Base-by-base conservation (phyloP, 2,113 vertebrate species). In the Cygnus atratus region DNA sequence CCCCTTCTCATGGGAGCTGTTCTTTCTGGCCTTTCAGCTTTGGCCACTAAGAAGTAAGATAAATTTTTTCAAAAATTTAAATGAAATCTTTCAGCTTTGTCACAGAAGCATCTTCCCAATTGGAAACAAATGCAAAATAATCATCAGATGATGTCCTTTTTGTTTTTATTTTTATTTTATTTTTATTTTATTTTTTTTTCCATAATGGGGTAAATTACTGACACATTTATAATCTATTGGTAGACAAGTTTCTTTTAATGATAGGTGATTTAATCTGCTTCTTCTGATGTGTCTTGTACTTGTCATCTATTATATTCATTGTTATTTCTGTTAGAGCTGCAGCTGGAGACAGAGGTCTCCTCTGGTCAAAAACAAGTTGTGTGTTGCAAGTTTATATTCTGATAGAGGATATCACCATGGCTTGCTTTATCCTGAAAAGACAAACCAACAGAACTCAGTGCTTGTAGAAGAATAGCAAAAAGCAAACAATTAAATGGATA, bases 341-440 rank as follows among this genome's bases (percentile, higher is more conserved):
- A 59, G 10, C 18, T 66, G 50, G 24, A 88, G 13, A 29, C 25
- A 80, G 9, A 54, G 0, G 0, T 62, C 10, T n/a, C n/a, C 17
- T 22, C 3, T 29, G 16, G 19, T 19, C 13, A 1, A 58, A 80
- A 82, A 88, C 50, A 9, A 11, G 13, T 55, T 31, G 21, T 13
- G 22, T 22, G 48, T 24, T 24, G 48, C 5, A 28, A 3, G 63
- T 87, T 65, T 68, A 11, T 52, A 21, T 82, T 68, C 13, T 85
- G 39, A 48, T 54, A 72, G 16, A 70, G 18, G 9, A 26, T 75
- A 48, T 61, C 28, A 28, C 10, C 4, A 8, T 18, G 37, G 2
- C 4, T 63, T 78, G 10, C 10, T 85, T 73, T 44, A 46, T 57
- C 13, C 28, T 46, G 35, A 92, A 81, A 93, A 77, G 20, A 54